Evolutionary conservation across 2,888 invertebrate genomes (phyloP), one percentile per base, ranked within the genome.

Genomic region (Cheilosia soror): DNA sequence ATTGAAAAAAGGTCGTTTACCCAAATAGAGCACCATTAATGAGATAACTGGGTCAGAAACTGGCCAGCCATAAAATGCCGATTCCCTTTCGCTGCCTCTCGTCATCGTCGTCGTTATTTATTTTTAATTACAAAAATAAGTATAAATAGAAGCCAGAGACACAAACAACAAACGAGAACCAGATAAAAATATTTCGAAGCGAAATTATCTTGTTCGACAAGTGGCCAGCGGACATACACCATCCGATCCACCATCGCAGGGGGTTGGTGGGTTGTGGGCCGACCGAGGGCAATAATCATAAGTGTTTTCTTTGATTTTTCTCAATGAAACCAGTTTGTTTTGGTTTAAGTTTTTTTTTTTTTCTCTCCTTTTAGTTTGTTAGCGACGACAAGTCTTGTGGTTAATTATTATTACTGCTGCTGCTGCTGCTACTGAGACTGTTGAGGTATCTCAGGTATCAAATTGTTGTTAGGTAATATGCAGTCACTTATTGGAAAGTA

Each of bases 121-220:
- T 79, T 84, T 84, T 84, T 75, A 79, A 80, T 79, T 79, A 73
- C 63, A 73, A 68, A 62, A 83, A 78, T 73, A 75, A 84, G 69
- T 84, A 73, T 62, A 83, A 79, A 83, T 83, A 83, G 79, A 68
- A 51, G 47, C 73, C 73, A 60, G 53, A 33, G 44, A 25, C 47
- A 81, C 60, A 73, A 42, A 44, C 47, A 53, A 44, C n/a, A 47
- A 31, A 13, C 37, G 40, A 66, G 33, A 47, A 42, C 40, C 11
- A 66, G 51, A 78, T 66, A 83, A 58, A 83, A 79, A 73, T 72
- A 49, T 53, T 63, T 66, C 66, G 47, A 73, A 68, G 77, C 58
- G 60, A 82, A 73, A 78, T 68, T 73, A 78, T 83, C 71, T 73
- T 42, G 83, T 68, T 63, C 72, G 73, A 68, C 83, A 79, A 79